Base-by-base conservation (phyloP, 2,113 vertebrate species). In the Ia io region DNA sequence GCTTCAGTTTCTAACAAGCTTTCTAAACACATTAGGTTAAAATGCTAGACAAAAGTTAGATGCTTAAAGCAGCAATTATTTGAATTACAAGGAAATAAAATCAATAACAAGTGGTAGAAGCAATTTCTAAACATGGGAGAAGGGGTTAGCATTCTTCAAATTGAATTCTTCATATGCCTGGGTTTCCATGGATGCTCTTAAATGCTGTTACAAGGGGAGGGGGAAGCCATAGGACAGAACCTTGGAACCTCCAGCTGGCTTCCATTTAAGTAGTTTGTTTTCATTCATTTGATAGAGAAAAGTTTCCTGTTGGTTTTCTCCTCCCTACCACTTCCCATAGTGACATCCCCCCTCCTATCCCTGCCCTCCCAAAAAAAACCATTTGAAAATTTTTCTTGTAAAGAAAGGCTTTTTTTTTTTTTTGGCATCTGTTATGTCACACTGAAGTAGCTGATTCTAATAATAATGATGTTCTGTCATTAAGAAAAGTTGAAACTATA, bases 161-260 rank as follows among this genome's bases (percentile, higher is more conserved):
- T 12, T 47, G 12, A 77, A 22, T 73, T 42, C 17, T 77, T 28
- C 4, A 3, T 20, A 6, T 28, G 22, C 10, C 1, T 13, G 25
- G 32, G 20, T 18, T 25, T 51, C 8, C 32, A 5, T 4, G 3
- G 20, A 22, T 4, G 9, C 4, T 35, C 9, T 2, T 4, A 28
- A 76, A n/a, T 25, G 1, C 40, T 23, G 6, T 9, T 1, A 0
- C 25, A 49, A 1, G 4, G 12, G 9, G 17, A 35, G 69, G 67
- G 5, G 2, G 2, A n/a, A 73, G 30, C 23, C 23, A 20, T 4
- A 9, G 7, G 30, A 11, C 7, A 22, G 70, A 53, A 69, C 3
- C 61, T 9, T 32, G 23, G 2, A 42, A 1, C 5, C 14, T 37
- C 2, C 0, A 7, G 6, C 11, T 16, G 17, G 9, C 8, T 87